Evolutionary conservation across 2,797 vertebrate species (phyloP).

Genomic region (Lutjanus argentimaculatus): DNA sequence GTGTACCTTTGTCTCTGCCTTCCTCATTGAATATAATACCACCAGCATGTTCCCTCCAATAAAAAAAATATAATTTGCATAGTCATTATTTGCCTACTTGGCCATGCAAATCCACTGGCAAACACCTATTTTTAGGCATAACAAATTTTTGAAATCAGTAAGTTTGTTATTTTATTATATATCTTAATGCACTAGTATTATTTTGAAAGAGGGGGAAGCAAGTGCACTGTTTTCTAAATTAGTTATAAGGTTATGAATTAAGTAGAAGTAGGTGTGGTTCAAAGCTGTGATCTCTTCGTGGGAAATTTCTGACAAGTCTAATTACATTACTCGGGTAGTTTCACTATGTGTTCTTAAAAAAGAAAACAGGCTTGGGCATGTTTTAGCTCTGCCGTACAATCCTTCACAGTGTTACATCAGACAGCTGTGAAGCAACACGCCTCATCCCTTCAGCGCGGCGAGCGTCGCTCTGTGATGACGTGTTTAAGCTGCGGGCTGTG

Average conservation of each 20-base stretch:
- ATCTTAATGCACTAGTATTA: neutral
- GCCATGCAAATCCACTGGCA: slow-evolving; percentile 2
- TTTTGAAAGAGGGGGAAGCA: neutral
- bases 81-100: neutral
- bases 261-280: neutral
- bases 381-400: neutral
- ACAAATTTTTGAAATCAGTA: too few relatives aligned
- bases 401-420: slow-evolving; percentile 18
- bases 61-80: slow-evolving; percentile 11
- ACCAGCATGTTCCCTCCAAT: too few relatives aligned
- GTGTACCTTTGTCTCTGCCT: too few relatives aligned
- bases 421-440: neutral
- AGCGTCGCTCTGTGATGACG: slow-evolving; percentile 55
- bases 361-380: neutral
- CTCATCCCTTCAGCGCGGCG: neutral
- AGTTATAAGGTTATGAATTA: neutral
- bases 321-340: too few relatives aligned
- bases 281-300: neutral
- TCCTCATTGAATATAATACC: too few relatives aligned
- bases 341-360: neutral
- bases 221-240: neutral
- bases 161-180: neutral
- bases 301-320: neutral
- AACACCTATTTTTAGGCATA: neutral
- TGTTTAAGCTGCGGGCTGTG: slow-evolving; percentile 46